A percentile compares a stretch with the other conserved stretches of the same genome.
phyloP scores from a whole-genome alignment of 2,113 vertebrate species.

The Puntigrus tetrazona region DNA sequence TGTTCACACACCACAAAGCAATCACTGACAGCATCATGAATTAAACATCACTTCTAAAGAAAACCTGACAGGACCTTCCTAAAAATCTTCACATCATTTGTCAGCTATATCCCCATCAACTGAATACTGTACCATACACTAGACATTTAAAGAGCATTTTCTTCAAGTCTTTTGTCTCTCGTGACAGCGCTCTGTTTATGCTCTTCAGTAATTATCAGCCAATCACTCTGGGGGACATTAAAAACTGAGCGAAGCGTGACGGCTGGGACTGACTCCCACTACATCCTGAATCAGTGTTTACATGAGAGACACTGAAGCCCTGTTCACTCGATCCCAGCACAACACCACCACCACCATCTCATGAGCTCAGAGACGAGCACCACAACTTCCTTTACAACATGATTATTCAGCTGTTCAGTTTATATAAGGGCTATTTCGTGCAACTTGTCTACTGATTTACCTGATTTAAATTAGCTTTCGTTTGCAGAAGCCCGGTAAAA shows the following conservation, averaged over 20 bases:
- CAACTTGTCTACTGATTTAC: not conserved
- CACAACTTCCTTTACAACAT: not conserved
- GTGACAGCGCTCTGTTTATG: not conserved
- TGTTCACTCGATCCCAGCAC: slow-evolving; percentile 9
- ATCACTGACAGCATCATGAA: not conserved
- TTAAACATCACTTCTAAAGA: not conserved
- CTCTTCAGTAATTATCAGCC: not conserved
- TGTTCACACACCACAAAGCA: not conserved
- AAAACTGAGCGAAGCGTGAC: not conserved
- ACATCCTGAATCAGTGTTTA: slow-evolving; percentile 14
- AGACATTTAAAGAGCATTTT: not conserved
- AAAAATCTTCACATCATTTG: not conserved
- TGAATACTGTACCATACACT: not conserved
- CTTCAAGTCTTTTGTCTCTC: not conserved
- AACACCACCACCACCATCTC: not conserved
- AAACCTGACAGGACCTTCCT: not conserved
- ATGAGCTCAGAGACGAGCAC: not conserved
- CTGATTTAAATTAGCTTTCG: not conserved
- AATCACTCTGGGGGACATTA: not conserved
- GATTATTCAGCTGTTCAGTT: too few relatives aligned
- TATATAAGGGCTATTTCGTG: not conserved
- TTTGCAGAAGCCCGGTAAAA: not conserved
- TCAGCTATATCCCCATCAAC: not conserved
- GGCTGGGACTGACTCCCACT: not conserved
- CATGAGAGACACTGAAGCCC: slow-evolving; percentile 9